Percentiles rank a stretch among this genome's conserved stretches.
Evolutionary conservation across 2,797 vertebrate genomes (phyloP).

Genomic region (Mastacembelus armatus): DNA sequence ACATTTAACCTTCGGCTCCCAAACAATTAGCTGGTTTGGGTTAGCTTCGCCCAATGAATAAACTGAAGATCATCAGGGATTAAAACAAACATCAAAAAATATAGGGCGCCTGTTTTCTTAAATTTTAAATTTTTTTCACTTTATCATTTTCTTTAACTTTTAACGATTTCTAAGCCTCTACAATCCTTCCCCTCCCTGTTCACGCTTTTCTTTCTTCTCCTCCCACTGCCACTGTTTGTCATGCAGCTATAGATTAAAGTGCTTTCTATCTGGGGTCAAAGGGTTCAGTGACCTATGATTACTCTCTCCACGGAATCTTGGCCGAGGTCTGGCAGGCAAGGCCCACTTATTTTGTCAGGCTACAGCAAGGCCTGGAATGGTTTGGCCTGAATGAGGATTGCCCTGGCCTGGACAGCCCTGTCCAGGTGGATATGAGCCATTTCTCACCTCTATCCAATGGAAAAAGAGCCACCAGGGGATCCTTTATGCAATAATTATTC

Average conservation of each 20-base stretch:
- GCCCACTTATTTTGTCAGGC: conserved; percentile 50
- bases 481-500: conserved; percentile 66
- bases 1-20: no score
- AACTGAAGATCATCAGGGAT: no score
- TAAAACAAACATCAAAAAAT: no score
- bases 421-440: conserved; percentile 69
- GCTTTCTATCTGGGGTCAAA: conserved; percentile 41
- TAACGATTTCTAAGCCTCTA: no score
- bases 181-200: background rate
- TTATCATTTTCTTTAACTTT: no score
- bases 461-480: conserved; percentile 62
- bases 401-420: conserved; percentile 24
- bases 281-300: conserved; percentile 46
- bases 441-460: conserved; percentile 60
- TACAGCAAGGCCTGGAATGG: conserved; percentile 23
- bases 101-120: no score
- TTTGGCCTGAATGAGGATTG: conserved; percentile 29
- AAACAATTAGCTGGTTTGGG: no score
- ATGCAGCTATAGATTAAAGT: conserved; percentile 36
- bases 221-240: conserved; percentile 51
- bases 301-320: conserved; percentile 44
- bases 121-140: no score
- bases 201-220: background rate
- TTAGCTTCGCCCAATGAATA: no score
- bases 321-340: conserved; percentile 40